Conservation (phyloP, 37 sponge, comb jelly and placozoan species). For the Bolinopsis microptera region DNA sequence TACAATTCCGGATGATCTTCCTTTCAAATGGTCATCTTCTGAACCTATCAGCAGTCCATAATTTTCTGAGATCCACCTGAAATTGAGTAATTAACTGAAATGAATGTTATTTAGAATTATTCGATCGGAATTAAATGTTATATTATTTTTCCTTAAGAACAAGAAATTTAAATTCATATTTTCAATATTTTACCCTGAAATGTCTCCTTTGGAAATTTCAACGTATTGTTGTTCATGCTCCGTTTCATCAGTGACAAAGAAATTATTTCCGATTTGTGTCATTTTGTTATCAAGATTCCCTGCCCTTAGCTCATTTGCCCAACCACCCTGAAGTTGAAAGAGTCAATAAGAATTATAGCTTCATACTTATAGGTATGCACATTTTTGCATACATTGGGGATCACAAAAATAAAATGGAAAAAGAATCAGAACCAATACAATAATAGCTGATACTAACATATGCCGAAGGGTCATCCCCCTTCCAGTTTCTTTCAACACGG, state of each 20-base stretch:
- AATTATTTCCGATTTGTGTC: background rate
- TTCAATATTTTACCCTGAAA: background rate
- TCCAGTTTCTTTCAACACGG: background rate
- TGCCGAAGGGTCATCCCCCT: background rate
- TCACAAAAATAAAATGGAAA: no score
- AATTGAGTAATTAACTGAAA: no score
- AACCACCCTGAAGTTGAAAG: background rate
- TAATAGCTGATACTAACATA: no score
- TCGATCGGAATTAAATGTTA: no score
- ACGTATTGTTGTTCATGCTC: background rate
- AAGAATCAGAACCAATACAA: no score
- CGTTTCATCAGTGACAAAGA: background rate
- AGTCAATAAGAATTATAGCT: no score
- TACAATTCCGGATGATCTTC: background rate
- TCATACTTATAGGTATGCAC: no score
- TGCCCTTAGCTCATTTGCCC: background rate
- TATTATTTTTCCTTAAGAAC: no score
- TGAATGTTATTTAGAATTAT: no score
- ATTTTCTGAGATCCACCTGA: background rate
- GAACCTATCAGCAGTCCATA: background rate
- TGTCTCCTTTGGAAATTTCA: background rate
- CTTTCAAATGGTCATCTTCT: background rate
- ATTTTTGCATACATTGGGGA: no score
- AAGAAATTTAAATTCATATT: no score
- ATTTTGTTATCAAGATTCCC: background rate